Percentiles rank a stretch among this genome's conserved stretches.
Evolutionary conservation across 2,113 vertebrate genomes (phyloP).

Genomic region (Oryzias curvinotus): DNA sequence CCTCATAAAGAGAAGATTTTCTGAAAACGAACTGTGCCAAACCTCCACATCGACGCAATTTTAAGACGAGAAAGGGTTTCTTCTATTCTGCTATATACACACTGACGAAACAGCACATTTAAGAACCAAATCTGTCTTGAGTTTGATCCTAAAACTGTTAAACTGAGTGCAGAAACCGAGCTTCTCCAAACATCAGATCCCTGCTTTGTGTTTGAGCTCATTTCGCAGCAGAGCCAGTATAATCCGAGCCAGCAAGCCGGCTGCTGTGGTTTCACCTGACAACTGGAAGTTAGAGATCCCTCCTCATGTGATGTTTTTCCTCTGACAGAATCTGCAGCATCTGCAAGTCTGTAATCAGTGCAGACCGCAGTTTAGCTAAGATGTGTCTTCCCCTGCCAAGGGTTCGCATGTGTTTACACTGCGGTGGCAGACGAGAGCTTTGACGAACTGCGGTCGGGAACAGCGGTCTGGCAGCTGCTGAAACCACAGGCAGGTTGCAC

Average conservation of each 20-base stretch:
- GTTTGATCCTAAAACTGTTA: constrained; percentile 42
- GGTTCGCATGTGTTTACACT: constrained; percentile 69
- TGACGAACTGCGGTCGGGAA: constrained; percentile 74
- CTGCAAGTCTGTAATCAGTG: constrained; percentile 70
- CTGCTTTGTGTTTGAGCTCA: constrained; percentile 25
- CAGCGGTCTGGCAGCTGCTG: constrained; percentile 82
- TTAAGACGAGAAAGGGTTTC: constrained; percentile 33
- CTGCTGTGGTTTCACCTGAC: constrained; percentile 64
- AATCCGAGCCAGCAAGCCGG: constrained; percentile 30
- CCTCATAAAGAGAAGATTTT: constrained; percentile 39
- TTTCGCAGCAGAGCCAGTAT: constrained; percentile 38
- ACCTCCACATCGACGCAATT: constrained; percentile 4
- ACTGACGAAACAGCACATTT: constrained; percentile 35
- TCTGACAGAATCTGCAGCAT: constrained; percentile 61
- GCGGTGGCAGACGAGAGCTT: constrained; percentile 61
- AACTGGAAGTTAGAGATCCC: constrained; percentile 51
- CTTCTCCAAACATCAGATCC: constrained; percentile 36
- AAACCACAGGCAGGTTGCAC: constrained; percentile 79
- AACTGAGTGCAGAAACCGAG: constrained; percentile 44
- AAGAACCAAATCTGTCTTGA: constrained; percentile 47
- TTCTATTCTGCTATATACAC: constrained; percentile 26
- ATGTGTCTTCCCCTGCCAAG: constrained; percentile 79
- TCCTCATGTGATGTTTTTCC: constrained; percentile 57
- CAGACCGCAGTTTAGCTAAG: constrained; percentile 63
- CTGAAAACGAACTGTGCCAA: constrained; percentile 42